phyloP scores from a whole-genome alignment of 2,113 vertebrate genomes.

The Pontoporia blainvillei region DNA sequence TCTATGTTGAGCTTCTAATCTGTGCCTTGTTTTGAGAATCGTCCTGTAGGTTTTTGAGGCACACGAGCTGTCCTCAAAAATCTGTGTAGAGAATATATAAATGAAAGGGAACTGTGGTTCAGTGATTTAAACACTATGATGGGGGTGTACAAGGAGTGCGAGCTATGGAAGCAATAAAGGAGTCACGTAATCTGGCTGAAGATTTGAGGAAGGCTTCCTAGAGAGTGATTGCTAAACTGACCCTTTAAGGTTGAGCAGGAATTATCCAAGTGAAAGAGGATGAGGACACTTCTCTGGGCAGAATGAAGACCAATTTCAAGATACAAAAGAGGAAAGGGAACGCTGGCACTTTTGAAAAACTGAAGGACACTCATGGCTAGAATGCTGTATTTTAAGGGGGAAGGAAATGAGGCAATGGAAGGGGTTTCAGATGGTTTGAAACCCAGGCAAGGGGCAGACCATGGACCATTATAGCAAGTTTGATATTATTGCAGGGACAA shows the following conservation, averaged over 20 bases:
- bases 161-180: not conserved
- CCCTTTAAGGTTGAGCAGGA: not conserved
- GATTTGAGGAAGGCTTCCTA: not conserved
- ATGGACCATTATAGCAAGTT: not conserved
- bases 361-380: not conserved
- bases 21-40: not conserved
- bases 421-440: not conserved
- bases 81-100: not conserved
- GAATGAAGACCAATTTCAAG: not conserved
- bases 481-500: not conserved
- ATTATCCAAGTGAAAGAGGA: not conserved
- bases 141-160: fast-evolving
- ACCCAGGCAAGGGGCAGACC: not conserved
- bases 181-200: not conserved
- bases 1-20: not conserved
- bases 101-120: not conserved
- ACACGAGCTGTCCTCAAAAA: not conserved
- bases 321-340: not conserved
- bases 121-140: not conserved
- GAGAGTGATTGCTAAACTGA: not conserved
- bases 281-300: not conserved
- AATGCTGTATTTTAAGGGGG: not conserved
- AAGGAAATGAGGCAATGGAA: not conserved
- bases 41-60: not conserved
- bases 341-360: not conserved